These are phyloP conservation scores for Sardina pilchardus DNA, from an alignment of 2,113 vertebrate genomes.

Conservation along the genomic window DNA sequence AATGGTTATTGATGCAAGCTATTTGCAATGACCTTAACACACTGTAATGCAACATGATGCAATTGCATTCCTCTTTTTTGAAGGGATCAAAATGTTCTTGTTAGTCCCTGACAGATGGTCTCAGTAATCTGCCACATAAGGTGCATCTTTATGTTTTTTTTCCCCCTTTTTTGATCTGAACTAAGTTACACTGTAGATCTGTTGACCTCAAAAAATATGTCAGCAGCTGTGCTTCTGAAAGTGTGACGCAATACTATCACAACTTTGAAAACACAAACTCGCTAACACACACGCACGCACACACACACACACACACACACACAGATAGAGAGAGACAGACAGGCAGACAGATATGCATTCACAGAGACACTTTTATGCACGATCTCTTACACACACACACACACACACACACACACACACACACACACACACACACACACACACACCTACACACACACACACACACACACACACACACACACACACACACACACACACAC, in stretches of 20 bases:
- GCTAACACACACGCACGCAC: neutral
- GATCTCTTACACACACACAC: too few relatives aligned
- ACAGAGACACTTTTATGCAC: too few relatives aligned
- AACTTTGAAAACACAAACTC: neutral
- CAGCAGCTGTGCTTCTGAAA: neutral
- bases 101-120: constrained; percentile 60
- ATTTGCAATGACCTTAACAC: neutral
- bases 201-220: constrained; percentile 59
- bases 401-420: too few relatives aligned
- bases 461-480: too few relatives aligned
- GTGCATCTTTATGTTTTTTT: neutral
- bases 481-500: neutral
- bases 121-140: constrained; percentile 62
- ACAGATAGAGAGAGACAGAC: too few relatives aligned
- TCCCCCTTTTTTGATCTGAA: neutral
- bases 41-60: neutral
- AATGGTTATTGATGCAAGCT: neutral
- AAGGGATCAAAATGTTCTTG: constrained; percentile 58
- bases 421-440: too few relatives aligned
- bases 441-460: too few relatives aligned
- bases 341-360: too few relatives aligned
- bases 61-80: constrained; percentile 17
- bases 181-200: constrained; percentile 45
- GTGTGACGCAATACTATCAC: neutral
- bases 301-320: too few relatives aligned